Evolutionary conservation across 1,140 invertebrate genomes (phyloP).

Genomic region (Papilio xuthus): DNA sequence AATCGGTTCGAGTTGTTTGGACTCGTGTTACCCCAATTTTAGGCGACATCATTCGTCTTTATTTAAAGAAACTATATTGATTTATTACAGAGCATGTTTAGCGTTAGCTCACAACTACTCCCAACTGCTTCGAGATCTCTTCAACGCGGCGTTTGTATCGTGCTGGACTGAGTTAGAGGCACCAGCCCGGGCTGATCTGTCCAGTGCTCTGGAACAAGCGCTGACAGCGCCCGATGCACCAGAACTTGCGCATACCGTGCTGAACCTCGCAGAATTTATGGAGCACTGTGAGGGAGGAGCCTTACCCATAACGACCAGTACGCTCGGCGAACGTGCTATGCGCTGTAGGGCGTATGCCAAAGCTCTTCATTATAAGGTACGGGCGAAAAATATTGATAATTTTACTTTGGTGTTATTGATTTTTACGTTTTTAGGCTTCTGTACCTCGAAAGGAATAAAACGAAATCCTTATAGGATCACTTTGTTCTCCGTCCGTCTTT

Average conservation of each 20-base stretch:
- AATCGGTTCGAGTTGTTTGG: not conserved
- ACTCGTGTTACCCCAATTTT: not conserved
- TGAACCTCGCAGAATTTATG: constrained; percentile 99
- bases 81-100: constrained; percentile 88
- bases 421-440: too few relatives aligned
- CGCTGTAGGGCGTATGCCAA: constrained; percentile 95
- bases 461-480: too few relatives aligned
- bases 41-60: not conserved
- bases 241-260: constrained; percentile 98
- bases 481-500: too few relatives aligned
- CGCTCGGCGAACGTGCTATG: constrained; percentile 92
- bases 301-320: constrained; percentile 92
- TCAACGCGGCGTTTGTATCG: constrained; percentile 99
- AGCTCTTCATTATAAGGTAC: constrained; percentile 96
- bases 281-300: constrained; percentile 99
- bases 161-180: constrained; percentile 98
- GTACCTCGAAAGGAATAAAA: too few relatives aligned
- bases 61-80: not conserved
- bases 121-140: constrained; percentile 96
- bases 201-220: constrained; percentile 93
- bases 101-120: constrained; percentile 96
- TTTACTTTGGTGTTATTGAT: not conserved
- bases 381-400: not conserved
- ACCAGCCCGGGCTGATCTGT: constrained; percentile 92
- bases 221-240: constrained; percentile 96